Evolutionary conservation across 1,140 invertebrate genomes (phyloP).

Genomic region (Stenopsyche tienmushanensis): DNA sequence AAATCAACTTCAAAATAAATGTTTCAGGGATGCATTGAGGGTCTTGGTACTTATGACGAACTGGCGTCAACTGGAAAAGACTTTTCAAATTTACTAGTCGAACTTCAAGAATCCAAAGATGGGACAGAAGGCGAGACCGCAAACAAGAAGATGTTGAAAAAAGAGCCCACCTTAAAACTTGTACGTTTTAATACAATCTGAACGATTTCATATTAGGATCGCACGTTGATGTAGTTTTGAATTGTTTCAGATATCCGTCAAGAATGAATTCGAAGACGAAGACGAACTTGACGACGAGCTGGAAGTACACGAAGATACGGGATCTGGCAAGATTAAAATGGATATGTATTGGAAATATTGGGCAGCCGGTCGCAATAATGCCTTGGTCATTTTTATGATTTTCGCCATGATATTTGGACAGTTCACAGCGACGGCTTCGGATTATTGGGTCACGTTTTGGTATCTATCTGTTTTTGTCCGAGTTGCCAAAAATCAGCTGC

Average conservation of each 20-base stretch:
- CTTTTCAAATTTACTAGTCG: slow-evolving; percentile 63
- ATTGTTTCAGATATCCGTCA: no score
- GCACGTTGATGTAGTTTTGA: no score
- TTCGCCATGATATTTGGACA: slow-evolving; percentile 70
- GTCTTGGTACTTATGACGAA: slow-evolving; percentile 58
- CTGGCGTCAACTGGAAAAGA: slow-evolving; percentile 61
- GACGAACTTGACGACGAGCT: slow-evolving; percentile 27
- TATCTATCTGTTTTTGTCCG: slow-evolving; percentile 45
- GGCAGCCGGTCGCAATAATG: slow-evolving; percentile 64
- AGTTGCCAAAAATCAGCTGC: no score
- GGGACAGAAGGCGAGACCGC: slow-evolving; percentile 45
- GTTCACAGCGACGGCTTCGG: slow-evolving; percentile 66
- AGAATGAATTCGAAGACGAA: slow-evolving; percentile 6
- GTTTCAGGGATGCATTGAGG: slow-evolving; percentile 52
- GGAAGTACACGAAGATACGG: slow-evolving; percentile 51
- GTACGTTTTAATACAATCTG: neutral
- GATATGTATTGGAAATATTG: slow-evolving; percentile 72
- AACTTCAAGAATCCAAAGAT: slow-evolving; percentile 42
- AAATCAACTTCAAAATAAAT: no score
- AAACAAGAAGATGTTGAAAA: slow-evolving; percentile 39
- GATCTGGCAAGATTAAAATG: slow-evolving; percentile 53
- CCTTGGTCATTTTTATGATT: slow-evolving; percentile 59
- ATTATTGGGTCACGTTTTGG: slow-evolving; percentile 81
- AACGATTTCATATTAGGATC: neutral
- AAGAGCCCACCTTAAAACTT: no score